A percentile compares a stretch with the other conserved stretches of the same genome.
Conservation (phyloP, 2,888 invertebrate genomes). For the Platycheirus rosarum region DNA sequence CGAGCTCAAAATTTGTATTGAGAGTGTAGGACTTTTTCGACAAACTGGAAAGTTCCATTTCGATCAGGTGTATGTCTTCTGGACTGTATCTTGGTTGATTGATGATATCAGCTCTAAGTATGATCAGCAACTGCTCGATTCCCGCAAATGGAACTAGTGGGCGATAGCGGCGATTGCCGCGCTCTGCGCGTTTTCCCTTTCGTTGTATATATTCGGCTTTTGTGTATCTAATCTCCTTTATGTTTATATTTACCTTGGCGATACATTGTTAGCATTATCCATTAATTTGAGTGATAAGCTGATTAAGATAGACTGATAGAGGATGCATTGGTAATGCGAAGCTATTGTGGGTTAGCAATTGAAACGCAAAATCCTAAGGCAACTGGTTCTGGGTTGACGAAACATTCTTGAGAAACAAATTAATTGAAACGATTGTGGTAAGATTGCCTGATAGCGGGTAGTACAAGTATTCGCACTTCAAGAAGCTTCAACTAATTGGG, state of each 20-base stretch:
- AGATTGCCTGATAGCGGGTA: neutral
- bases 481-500: constrained; percentile 11
- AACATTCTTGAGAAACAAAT: constrained; percentile 5
- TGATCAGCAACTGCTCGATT: constrained; percentile 59
- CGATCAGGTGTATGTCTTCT: constrained; percentile 76
- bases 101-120: constrained; percentile 33
- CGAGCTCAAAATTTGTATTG: constrained; percentile 79
- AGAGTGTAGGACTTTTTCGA: constrained; percentile 81
- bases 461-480: neutral
- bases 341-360: neutral
- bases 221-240: constrained; percentile 41
- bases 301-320: constrained; percentile 2
- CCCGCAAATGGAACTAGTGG: neutral
- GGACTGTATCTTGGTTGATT: neutral
- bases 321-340: neutral
- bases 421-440: constrained; percentile 9
- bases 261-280: constrained; percentile 50
- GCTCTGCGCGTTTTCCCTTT: constrained; percentile 66
- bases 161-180: neutral
- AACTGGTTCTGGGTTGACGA: neutral
- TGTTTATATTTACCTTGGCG: constrained; percentile 49
- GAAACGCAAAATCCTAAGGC: constrained; percentile 11
- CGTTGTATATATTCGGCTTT: constrained; percentile 49
- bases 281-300: constrained; percentile 55
- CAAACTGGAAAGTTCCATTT: constrained; percentile 79